phyloP scores from a whole-genome alignment of 2,113 vertebrate genomes.

The Phylloscopus whistleri region DNA sequence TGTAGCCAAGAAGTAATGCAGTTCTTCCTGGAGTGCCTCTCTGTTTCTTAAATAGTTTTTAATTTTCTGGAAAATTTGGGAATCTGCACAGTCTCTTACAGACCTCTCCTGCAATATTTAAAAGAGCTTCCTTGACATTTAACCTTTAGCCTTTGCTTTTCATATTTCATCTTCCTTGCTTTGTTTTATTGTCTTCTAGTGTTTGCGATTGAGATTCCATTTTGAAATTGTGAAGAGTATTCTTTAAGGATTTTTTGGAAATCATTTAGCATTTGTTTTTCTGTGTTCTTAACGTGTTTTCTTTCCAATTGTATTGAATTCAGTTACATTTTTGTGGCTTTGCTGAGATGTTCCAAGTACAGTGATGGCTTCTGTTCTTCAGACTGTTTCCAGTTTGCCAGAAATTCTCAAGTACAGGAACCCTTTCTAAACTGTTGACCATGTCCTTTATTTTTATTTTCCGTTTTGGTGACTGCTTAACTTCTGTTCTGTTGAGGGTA shows the following conservation, averaged over 20 bases:
- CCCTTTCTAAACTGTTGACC: neutral
- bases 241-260: neutral
- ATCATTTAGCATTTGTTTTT: neutral
- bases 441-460: neutral
- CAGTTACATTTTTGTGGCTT: neutral
- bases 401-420: neutral
- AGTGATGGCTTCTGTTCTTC: neutral
- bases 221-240: neutral
- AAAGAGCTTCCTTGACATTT: neutral
- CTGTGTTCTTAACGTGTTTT: neutral
- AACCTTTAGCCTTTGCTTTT: neutral
- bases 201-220: neutral
- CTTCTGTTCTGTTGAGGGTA: neutral
- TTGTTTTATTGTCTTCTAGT: neutral
- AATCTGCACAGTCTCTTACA: neutral
- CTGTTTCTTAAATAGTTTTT: neutral
- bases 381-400: neutral
- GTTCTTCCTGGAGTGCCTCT: neutral
- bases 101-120: neutral
- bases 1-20: neutral
- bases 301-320: neutral
- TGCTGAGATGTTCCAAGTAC: neutral
- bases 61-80: neutral
- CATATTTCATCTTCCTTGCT: neutral
- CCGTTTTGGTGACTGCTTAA: neutral